Evolutionary conservation across 2,113 vertebrate species (phyloP), one percentile per base, ranked within the genome.

Genomic region (Perca schrenkii): DNA sequence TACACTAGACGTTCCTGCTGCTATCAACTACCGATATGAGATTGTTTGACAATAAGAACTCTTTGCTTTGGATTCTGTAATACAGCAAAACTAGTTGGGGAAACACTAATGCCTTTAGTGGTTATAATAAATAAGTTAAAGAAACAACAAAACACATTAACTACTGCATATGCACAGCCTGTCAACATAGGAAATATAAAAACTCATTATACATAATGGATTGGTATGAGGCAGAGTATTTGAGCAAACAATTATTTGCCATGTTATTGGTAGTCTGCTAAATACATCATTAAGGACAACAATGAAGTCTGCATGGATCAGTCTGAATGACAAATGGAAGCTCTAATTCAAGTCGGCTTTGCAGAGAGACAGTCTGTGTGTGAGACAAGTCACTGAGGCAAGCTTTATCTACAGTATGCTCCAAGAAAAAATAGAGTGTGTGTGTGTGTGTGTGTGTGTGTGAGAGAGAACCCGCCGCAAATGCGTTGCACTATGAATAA

Each of bases 241-340:
- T 77, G 28, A 70, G 69, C 65, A 78, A 82, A 83, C 79, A 83
- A 79, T 90, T 82, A 75, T 83, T 83, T 74, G 58, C 34, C 28
- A 47, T 4, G 46, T 84, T 77, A 61, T 56, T 81, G 60, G 54
- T 66, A 53, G 77, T 74, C 72, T 88, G 86, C 82, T 88, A 86
- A 93, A 90, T 81, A 79, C 77, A 85, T 86, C 89, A 89, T 93
- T 88, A 92, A 70, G 8, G 71, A 71, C 61, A 84, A 89, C 83
- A 89, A 84, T 86, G 83, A 75, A 46, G 56, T 80, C 67, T 62
- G 78, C 87, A 76, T 75, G 69, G 80, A 76, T 86, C 75, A 43
- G 61, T 86, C 60, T 84, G 82, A 84, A 83, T 91, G 88, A 91
- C 64, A 31, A 90, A 87, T 80, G 82, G 74, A 86, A 63, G 60